phyloP scores from a whole-genome alignment of 2,888 invertebrate genomes.

The Drosophila barbarae region DNA sequence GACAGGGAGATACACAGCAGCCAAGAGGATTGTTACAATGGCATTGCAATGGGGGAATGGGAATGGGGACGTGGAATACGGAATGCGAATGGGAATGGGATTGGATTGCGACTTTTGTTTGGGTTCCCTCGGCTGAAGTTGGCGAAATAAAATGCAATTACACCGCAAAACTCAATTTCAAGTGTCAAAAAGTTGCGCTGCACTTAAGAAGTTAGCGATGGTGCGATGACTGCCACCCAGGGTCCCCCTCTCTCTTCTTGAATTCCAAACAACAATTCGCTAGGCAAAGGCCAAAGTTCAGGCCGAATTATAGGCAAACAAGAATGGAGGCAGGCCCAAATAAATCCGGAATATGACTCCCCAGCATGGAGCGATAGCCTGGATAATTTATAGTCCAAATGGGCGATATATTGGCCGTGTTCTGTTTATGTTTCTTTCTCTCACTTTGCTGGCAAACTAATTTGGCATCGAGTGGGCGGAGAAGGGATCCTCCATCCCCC shows the following conservation, averaged over 20 bases:
- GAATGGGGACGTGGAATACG: conserved; percentile 12
- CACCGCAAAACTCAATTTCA: conserved; percentile 73
- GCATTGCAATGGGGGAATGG: conserved; percentile 20
- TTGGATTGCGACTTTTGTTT: conserved; percentile 52
- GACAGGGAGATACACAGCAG: conserved; percentile 32
- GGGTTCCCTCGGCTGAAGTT: conserved; percentile 40
- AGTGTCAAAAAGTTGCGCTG: conserved; percentile 74
- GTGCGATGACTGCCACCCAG: neutral
- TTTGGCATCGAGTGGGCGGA: conserved; percentile 45
- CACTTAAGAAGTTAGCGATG: conserved; percentile 69
- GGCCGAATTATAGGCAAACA: conserved; percentile 52
- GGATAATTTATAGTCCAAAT: conserved; percentile 54
- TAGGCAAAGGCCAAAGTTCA: conserved; percentile 41
- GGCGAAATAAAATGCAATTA: conserved; percentile 74
- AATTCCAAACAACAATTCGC: neutral
- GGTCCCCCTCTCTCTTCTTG: neutral
- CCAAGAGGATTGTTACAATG: conserved; percentile 15
- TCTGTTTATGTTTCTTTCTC: conserved; percentile 43
- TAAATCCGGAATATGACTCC: conserved; percentile 43
- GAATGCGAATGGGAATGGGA: conserved; percentile 20
- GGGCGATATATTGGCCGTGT: conserved; percentile 53
- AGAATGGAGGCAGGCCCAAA: conserved; percentile 9
- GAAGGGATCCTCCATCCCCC: neutral
- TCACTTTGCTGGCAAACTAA: conserved; percentile 57
- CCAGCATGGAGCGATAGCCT: conserved; percentile 34